Evolutionary conservation across 2,888 invertebrate species (phyloP).

Genomic region (Melanostoma mellinum): DNA sequence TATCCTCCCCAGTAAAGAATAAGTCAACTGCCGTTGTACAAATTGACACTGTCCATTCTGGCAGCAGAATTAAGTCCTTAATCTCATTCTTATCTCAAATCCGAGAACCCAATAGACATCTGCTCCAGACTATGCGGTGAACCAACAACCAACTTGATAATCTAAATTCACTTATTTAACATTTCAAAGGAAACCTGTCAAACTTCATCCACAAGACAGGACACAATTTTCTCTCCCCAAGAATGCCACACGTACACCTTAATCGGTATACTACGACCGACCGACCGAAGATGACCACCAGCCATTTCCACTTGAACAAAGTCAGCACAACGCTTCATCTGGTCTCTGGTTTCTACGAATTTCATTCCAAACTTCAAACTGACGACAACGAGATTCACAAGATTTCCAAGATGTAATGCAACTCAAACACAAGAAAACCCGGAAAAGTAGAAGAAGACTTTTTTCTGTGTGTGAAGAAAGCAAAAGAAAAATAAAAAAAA

Average conservation of each 20-base stretch:
- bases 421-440: slow-evolving; percentile 45
- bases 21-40: background rate
- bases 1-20: too few relatives aligned
- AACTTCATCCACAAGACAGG: slow-evolving; percentile 22
- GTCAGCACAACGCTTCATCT: slow-evolving; percentile 27
- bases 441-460: background rate
- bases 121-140: slow-evolving; percentile 19
- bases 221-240: slow-evolving; percentile 9
- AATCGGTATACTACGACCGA: background rate
- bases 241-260: background rate
- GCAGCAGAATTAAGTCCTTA: background rate
- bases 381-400: slow-evolving; percentile 25
- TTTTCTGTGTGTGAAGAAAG: slow-evolving; percentile 11
- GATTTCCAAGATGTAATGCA: slow-evolving; percentile 54
- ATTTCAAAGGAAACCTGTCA: slow-evolving; percentile 55
- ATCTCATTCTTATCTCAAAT: slow-evolving; percentile 12
- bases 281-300: background rate
- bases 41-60: background rate
- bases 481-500: slow-evolving; percentile 12
- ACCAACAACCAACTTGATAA: slow-evolving; percentile 35
- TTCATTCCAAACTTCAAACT: slow-evolving; percentile 1
- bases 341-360: slow-evolving; percentile 7
- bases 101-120: slow-evolving; percentile 30
- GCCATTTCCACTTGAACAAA: slow-evolving; percentile 15
- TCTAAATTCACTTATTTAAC: slow-evolving; percentile 62